Percentiles rank a stretch among this genome's conserved stretches.
Conservation (phyloP, 35 echinoderm and acorn worm species). For the Lytechinus variegatus region DNA sequence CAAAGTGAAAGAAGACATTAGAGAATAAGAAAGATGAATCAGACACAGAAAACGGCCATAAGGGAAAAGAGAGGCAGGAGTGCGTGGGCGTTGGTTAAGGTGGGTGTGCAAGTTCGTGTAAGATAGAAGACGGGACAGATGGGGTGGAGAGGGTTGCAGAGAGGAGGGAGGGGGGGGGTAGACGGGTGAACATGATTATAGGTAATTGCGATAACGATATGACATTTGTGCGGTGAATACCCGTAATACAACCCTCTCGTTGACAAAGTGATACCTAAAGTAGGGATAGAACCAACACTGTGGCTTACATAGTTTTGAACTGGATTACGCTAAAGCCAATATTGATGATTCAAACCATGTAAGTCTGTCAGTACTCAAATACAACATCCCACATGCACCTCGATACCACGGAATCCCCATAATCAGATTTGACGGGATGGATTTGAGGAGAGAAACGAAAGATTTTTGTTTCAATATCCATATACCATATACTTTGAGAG, state of each 20-base stretch:
- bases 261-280: neutral
- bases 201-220: neutral
- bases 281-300: neutral
- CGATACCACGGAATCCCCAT: neutral
- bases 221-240: neutral
- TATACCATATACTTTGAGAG: neutral
- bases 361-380: neutral
- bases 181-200: neutral
- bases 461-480: neutral
- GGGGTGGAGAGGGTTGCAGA: neutral
- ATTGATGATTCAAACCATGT: slow-evolving; percentile 12
- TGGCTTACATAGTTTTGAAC: neutral
- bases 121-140: too few relatives aligned
- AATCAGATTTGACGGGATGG: neutral
- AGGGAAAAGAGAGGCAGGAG: too few relatives aligned
- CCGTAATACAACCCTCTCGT: neutral
- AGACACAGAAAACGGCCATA: too few relatives aligned
- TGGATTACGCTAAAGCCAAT: neutral
- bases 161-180: neutral
- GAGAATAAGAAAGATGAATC: too few relatives aligned
- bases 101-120: too few relatives aligned
- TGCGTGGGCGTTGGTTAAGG: too few relatives aligned
- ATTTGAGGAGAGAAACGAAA: neutral
- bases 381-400: neutral
- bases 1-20: too few relatives aligned